Evolutionary conservation across 2,113 vertebrate species (phyloP), one percentile per base, ranked within the genome.

Genomic region (Microtus richardsoni): DNA sequence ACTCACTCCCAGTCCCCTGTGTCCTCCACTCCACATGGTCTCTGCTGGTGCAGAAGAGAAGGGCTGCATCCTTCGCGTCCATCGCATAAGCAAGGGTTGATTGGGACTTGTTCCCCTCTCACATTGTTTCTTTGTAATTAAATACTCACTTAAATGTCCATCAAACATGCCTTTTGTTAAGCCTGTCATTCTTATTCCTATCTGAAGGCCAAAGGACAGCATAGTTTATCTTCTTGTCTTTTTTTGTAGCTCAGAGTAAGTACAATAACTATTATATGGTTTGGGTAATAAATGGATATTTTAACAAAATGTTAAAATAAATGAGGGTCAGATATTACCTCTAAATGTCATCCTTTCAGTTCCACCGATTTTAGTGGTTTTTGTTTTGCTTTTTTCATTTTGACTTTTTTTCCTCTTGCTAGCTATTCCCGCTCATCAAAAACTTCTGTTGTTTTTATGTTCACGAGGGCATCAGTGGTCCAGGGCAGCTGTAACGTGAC

Each of bases 221-320:
- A 41, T 52, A 88, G n/a, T 64, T 95, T 87, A 54, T 16, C 39
- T 95, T 80, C 62, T 4, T 30, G 0, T 68, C 68, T 28, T 24
- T 93, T 93, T 47, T 93, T 11, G 58, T 84, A 83, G 66, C 24
- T 85, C 85, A 89, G 87, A 77, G 52, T 58, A 80, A 93, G 30
- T 71, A 82, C 85, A 24, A 80, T 79, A 66, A 92, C 80, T 86
- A 62, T 62, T 88, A 7, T 39, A 71, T 64, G 47, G 7, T 86
- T 91, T 30, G 12, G 33, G 77, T 87, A 83, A 3, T 68, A 52
- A 44, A 71, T 13, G 16, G 26, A 70, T 80, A 22, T 77, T 86
- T 88, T 88, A 92, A 70, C 49, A 47, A 96, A 90, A 68, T 13
- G 66, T 39, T 33, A 28, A 8, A 93, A 28, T n/a, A 89, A 58